Evolutionary conservation across 2,888 invertebrate species (phyloP).

Genomic region (Orthonevra nobilis): DNA sequence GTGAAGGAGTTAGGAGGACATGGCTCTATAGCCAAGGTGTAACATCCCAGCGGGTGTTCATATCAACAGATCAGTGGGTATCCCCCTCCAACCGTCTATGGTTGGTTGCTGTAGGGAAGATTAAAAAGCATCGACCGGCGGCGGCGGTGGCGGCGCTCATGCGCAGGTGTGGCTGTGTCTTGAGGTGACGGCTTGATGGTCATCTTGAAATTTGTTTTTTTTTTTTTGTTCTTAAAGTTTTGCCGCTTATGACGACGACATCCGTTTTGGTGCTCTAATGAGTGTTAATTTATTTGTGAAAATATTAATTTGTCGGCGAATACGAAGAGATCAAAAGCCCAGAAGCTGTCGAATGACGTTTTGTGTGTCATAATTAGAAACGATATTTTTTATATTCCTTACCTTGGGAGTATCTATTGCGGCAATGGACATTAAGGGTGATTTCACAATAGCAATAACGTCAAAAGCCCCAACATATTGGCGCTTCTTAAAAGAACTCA

Average conservation of each 20-base stretch:
- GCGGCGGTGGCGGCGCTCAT: conserved; percentile 16
- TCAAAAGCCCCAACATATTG: too few species aligned
- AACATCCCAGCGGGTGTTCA: conserved; percentile 66
- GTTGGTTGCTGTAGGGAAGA: conserved; percentile 29
- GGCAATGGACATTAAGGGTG: too few species aligned
- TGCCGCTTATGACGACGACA: conserved; percentile 13
- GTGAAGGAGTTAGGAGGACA: conserved; percentile 36
- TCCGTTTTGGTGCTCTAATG: conserved; percentile 52
- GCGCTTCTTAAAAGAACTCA: too few species aligned
- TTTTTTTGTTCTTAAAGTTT: not conserved
- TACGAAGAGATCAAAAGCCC: conserved; percentile 18
- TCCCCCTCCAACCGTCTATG: conserved; percentile 9
- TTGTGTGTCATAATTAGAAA: conserved; percentile 50
- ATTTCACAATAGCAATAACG: too few species aligned
- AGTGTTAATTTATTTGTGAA: conserved; percentile 62
- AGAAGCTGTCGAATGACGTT: conserved; percentile 41
- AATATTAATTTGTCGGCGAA: conserved; percentile 58
- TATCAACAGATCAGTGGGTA: conserved; percentile 65
- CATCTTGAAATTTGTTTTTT: conserved; percentile 10
- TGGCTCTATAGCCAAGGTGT: conserved; percentile 49
- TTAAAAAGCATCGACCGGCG: conserved; percentile 20
- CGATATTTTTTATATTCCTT: too few species aligned
- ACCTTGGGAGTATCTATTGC: too few species aligned
- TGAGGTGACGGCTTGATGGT: conserved; percentile 28
- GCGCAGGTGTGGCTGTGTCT: conserved; percentile 37